phyloP scores from a whole-genome alignment of 2,888 invertebrate genomes.

The Tubiluchus corallicola region DNA sequence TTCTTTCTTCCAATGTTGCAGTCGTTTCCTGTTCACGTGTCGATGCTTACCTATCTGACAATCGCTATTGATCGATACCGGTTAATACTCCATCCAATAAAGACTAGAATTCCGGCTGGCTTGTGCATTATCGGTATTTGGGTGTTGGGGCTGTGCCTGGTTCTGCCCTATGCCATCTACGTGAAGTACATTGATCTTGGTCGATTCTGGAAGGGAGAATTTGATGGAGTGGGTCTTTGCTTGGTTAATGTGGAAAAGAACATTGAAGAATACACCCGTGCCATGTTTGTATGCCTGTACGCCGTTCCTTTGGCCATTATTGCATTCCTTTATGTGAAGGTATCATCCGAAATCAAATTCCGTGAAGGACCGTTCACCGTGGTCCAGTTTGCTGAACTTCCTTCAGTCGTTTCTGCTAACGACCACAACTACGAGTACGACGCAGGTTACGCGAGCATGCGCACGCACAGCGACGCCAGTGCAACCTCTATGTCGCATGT shows the following conservation, averaged over 20 bases:
- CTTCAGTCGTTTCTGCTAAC: too few species aligned
- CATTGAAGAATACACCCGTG: constrained; percentile 25
- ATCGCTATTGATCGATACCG: constrained; percentile 49
- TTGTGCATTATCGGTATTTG: constrained; percentile 47
- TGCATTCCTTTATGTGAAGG: constrained; percentile 43
- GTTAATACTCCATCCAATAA: constrained; percentile 42
- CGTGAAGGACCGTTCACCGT: too few species aligned
- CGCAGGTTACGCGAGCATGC: too few species aligned
- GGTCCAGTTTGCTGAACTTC: too few species aligned
- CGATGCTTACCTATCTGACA: constrained; percentile 46
- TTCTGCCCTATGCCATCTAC: constrained; percentile 51
- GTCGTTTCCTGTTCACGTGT: constrained; percentile 49
- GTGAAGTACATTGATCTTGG: constrained; percentile 47
- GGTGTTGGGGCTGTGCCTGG: constrained; percentile 48
- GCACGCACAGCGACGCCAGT: too few species aligned
- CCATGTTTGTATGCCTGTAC: constrained; percentile 32
- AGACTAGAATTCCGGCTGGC: constrained; percentile 41
- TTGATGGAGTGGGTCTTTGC: constrained; percentile 24
- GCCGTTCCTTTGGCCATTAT: constrained; percentile 40
- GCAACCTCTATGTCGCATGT: too few species aligned
- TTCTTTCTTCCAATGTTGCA: constrained; percentile 52
- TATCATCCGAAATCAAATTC: constrained; percentile 39
- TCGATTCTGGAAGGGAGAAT: constrained; percentile 32
- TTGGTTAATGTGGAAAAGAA: constrained; percentile 20
- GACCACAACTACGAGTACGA: too few species aligned